phyloP scores from a whole-genome alignment of 2,113 vertebrate genomes.

The Galbula dea region DNA sequence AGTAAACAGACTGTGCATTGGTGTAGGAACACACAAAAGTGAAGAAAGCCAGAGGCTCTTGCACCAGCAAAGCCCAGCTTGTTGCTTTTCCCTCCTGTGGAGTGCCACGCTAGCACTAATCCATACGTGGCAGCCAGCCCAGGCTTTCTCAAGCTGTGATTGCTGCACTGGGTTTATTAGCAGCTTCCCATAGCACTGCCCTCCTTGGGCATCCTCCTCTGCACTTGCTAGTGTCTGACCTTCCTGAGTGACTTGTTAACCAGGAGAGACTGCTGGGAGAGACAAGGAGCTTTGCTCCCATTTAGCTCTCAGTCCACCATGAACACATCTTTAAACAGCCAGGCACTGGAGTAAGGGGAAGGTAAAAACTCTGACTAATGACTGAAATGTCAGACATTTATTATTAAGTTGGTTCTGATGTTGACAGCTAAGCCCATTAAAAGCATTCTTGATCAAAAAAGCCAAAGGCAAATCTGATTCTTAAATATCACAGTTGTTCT shows the following conservation, averaged over 20 bases:
- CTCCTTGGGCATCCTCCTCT: neutral
- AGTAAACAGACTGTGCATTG: neutral
- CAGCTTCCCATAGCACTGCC: constrained; percentile 9
- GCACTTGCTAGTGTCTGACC: neutral
- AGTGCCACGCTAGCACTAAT: neutral
- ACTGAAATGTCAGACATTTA: constrained; percentile 41
- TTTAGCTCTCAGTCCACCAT: neutral
- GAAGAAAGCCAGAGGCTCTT: neutral
- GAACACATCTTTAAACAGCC: neutral
- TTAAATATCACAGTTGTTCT: constrained; percentile 19
- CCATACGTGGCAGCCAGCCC: neutral
- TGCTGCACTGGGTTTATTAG: neutral
- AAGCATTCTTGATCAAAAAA: constrained; percentile 43
- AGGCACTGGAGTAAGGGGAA: neutral
- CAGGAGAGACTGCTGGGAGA: neutral
- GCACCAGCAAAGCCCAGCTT: neutral
- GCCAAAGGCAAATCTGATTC: constrained; percentile 30
- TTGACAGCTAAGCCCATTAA: constrained; percentile 36
- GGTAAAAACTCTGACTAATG: neutral
- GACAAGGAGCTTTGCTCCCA: accelerated
- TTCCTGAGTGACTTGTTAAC: neutral
- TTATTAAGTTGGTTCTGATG: constrained; percentile 1
- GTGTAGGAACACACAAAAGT: neutral
- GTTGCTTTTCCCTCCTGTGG: neutral
- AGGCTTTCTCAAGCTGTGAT: neutral